phyloP scores from a whole-genome alignment of 2,888 invertebrate species.

The Pardosa pseudoannulata region DNA sequence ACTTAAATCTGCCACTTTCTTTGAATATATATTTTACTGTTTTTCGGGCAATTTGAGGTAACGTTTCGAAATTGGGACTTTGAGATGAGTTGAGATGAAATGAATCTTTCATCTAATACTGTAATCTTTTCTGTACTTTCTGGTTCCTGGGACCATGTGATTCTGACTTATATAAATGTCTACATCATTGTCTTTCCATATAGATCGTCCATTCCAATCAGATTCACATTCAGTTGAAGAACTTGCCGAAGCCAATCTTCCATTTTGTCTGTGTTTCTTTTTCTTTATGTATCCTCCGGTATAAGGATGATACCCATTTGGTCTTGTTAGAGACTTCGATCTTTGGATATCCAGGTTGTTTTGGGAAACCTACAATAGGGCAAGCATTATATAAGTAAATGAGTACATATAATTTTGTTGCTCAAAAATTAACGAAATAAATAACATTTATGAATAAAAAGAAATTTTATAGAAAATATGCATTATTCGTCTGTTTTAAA shows the following conservation, averaged over 20 bases:
- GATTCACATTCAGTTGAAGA: slow-evolving; percentile 85
- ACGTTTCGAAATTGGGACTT: background rate
- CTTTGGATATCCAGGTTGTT: slow-evolving; percentile 84
- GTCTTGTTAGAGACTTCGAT: slow-evolving; percentile 89
- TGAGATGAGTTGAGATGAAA: too few relatives aligned
- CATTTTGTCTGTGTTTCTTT: slow-evolving; percentile 71
- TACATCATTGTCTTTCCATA: slow-evolving; percentile 97
- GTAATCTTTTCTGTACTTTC: slow-evolving; percentile 48
- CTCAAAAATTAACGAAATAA: too few relatives aligned
- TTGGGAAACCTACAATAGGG: slow-evolving; percentile 79
- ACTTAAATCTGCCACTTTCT: too few relatives aligned
- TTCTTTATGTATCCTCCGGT: slow-evolving; percentile 39
- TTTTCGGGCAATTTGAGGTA: background rate
- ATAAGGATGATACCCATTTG: slow-evolving; percentile 82
- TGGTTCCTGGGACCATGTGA: slow-evolving; percentile 78
- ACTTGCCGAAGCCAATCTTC: slow-evolving; percentile 68
- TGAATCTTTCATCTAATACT: slow-evolving; percentile 43
- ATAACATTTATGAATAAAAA: too few relatives aligned
- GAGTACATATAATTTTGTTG: too few relatives aligned
- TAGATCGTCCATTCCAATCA: slow-evolving; percentile 78
- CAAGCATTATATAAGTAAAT: too few relatives aligned
- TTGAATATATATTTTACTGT: too few relatives aligned
- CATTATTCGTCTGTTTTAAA: too few relatives aligned
- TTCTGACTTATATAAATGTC: slow-evolving; percentile 96
- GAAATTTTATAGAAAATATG: too few relatives aligned